Evolutionary conservation across 2,113 vertebrate genomes (phyloP), one percentile per base, ranked within the genome.

Genomic region (Coreoperca whiteheadi): DNA sequence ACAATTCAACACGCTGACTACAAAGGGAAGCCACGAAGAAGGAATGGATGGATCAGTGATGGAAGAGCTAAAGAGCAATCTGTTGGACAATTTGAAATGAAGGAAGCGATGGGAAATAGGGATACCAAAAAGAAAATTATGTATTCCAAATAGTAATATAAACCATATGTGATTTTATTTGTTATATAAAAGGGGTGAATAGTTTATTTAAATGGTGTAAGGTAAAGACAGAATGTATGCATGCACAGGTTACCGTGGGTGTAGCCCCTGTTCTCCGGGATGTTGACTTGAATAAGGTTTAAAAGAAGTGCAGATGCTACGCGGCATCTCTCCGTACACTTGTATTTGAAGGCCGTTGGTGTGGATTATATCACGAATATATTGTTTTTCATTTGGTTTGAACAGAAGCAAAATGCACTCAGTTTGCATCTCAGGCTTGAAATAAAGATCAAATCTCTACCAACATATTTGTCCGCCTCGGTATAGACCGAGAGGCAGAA

Each of bases 61-160:
- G 20, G 2, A 37, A 61, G 50, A 76, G 15, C 57, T 50, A 59
- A 69, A 28, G 21, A n/a, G 28, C 3, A 4, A 8, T 15, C 1
- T 10, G 30, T 14, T 25, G 25, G 15, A 41, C 23, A 48, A 11
- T 21, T 71, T 66, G 1, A 16, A 39, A 9, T 53, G 48, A 20
- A 28, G 3, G 25, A 8, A 66, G 25, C 2, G 7, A 16, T 1
- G 15, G 39, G 30, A 69, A 74, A 23, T 0, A 50, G 25, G 4
- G 32, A 39, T 59, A 34, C 2, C 8, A 25, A 20, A 28, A 51
- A 61, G 8, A 39, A 34, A 34, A 34, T 34, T 37, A 56, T 79
- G 70, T 82, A 77, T 72, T 71, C 53, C 4, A 48, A 72, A 48
- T 70, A 53, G 28, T 20, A 8, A 69, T 51, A 59, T 57, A 48